phyloP scores from a whole-genome alignment of 2,113 vertebrate genomes.

The Bos indicus region DNA sequence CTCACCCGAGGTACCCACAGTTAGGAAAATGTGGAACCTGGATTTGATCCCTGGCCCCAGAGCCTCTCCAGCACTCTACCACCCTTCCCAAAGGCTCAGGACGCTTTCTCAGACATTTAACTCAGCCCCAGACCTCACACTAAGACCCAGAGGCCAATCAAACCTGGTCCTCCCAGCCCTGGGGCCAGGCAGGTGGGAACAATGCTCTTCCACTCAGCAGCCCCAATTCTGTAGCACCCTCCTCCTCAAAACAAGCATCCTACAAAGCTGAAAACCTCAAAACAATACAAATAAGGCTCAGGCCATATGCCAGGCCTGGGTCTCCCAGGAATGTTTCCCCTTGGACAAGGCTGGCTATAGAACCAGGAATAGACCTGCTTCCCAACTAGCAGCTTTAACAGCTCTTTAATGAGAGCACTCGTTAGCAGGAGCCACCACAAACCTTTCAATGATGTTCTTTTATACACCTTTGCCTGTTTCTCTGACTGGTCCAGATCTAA shows the following conservation, averaged over 20 bases:
- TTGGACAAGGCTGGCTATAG: neutral
- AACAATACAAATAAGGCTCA: neutral
- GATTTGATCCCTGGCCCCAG: neutral
- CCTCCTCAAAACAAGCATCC: neutral
- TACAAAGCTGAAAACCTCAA: neutral
- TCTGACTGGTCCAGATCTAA: neutral
- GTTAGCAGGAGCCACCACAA: rapidly evolving
- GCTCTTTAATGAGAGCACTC: neutral
- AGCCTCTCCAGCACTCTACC: neutral
- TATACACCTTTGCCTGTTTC: neutral
- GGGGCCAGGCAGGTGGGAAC: neutral
- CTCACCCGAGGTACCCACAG: neutral
- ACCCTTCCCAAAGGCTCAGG: neutral
- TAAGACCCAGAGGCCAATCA: neutral
- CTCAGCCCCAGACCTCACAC: neutral
- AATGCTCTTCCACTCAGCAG: neutral
- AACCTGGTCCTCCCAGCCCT: neutral
- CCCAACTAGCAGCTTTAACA: neutral
- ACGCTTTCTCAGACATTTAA: neutral
- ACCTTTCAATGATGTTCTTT: neutral
- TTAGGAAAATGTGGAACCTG: neutral
- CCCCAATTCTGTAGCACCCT: neutral
- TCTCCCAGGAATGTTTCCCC: neutral
- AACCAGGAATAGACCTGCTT: neutral
- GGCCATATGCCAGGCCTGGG: neutral